phyloP scores from a whole-genome alignment of 2,888 invertebrate genomes.

The Catonia carolina region DNA sequence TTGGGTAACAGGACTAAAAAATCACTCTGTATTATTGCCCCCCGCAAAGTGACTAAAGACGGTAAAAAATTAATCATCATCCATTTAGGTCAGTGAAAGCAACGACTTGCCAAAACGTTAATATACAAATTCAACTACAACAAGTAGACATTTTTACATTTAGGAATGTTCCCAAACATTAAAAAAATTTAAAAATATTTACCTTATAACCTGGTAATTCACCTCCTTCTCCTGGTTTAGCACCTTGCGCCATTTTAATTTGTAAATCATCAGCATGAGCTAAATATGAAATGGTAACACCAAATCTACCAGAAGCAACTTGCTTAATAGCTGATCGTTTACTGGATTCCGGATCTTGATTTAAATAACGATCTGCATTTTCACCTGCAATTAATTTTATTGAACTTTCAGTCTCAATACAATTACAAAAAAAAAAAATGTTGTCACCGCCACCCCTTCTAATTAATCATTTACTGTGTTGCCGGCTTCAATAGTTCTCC shows the following conservation, averaged over 20 bases:
- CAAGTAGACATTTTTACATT: no score
- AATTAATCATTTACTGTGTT: no score
- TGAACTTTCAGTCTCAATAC: no score
- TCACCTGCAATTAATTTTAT: conserved; percentile 42
- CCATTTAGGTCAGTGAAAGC: no score
- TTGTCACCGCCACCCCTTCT: background rate
- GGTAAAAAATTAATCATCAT: no score
- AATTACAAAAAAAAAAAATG: background rate
- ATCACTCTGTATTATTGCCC: no score
- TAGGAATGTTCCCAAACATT: no score
- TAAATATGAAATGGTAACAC: conserved; percentile 94
- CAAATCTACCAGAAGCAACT: conserved; percentile 97
- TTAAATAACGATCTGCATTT: conserved; percentile 60
- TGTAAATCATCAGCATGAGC: conserved; percentile 97
- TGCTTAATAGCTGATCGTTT: conserved; percentile 95
- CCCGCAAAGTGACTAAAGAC: no score
- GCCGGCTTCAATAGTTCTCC: no score
- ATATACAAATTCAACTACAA: no score
- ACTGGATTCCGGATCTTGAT: conserved; percentile 73
- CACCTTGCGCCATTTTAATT: conserved; percentile 99
- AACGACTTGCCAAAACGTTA: no score
- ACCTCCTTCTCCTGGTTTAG: conserved; percentile 98
- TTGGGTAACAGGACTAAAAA: no score
- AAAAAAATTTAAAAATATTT: background rate
- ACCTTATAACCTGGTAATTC: conserved; percentile 85